Percentiles rank a stretch among this genome's conserved stretches.
These are phyloP conservation scores for Pholis gunnellus DNA, from an alignment of 2,113 vertebrate species.

Conservation along the genomic window DNA sequence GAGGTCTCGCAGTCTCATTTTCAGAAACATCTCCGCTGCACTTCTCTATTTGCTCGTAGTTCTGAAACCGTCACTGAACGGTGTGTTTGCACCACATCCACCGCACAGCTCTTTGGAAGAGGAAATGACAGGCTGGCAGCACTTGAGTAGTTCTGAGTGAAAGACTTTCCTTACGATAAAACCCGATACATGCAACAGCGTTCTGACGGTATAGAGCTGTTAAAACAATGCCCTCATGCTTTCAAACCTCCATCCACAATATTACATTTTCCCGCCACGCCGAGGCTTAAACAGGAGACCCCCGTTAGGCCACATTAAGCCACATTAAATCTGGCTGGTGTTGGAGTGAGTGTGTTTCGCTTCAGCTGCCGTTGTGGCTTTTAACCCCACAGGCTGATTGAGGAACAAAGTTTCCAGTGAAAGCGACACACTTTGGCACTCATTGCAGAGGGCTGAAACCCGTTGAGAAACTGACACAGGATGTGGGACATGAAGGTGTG, in stretches of 20 bases:
- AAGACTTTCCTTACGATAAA: not conserved
- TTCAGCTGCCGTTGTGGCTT: not conserved
- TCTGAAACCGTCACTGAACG: slow-evolving; percentile 15
- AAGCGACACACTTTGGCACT: not conserved
- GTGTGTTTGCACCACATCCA: slow-evolving; percentile 34
- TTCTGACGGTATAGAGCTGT: not conserved
- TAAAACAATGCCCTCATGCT: not conserved
- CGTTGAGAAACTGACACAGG: slow-evolving; percentile 71
- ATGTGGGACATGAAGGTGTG: slow-evolving; percentile 62
- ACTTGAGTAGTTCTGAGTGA: not conserved
- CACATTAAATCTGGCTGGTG: not conserved
- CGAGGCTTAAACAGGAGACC: not conserved
- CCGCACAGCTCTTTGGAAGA: slow-evolving; percentile 18
- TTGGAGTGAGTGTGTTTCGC: not conserved
- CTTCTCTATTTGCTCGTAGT: slow-evolving; percentile 49
- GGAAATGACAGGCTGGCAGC: slow-evolving; percentile 41
- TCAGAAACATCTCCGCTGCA: slow-evolving; percentile 42
- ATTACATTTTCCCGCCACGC: not conserved
- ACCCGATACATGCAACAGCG: not conserved
- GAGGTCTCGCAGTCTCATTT: slow-evolving; percentile 50
- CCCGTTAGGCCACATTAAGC: not conserved
- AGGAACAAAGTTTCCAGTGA: slow-evolving; percentile 26
- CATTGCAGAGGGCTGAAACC: slow-evolving; percentile 36
- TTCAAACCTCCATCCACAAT: not conserved
- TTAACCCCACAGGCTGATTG: not conserved